These are phyloP conservation scores for Platycheirus albimanus DNA, from an alignment of 2,888 invertebrate genomes.

Conservation along the genomic window DNA sequence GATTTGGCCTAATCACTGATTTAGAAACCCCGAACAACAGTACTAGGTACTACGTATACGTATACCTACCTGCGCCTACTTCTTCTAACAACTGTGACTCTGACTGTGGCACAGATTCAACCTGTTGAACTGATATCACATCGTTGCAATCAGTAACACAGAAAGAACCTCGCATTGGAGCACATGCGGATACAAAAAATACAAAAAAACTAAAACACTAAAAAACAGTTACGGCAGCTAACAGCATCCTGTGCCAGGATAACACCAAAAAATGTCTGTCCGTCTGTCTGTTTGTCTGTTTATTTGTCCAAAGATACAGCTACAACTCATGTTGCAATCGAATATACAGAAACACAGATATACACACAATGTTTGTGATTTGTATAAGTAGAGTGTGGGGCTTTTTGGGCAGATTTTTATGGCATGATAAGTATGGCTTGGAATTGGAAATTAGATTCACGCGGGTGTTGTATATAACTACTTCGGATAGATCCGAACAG, in stretches of 20 bases:
- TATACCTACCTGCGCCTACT: not conserved
- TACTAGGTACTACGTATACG: too few species aligned
- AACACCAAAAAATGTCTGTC: constrained; percentile 63
- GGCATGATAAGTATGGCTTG: constrained; percentile 44
- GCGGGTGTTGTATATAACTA: constrained; percentile 53
- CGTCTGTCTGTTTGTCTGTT: constrained; percentile 67
- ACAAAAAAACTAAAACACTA: too few species aligned
- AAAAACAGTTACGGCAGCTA: constrained; percentile 28
- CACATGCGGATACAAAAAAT: not conserved
- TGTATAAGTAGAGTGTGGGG: constrained; percentile 54
- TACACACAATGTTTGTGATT: constrained; percentile 48
- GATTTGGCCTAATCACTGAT: constrained; percentile 69
- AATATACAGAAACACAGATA: too few species aligned
- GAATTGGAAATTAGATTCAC: constrained; percentile 43
- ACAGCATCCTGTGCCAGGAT: constrained; percentile 67
- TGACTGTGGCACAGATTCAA: constrained; percentile 50
- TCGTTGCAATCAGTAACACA: constrained; percentile 65
- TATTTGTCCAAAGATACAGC: constrained; percentile 37
- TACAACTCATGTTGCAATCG: constrained; percentile 64
- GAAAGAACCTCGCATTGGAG: constrained; percentile 37
- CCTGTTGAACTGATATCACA: constrained; percentile 70
- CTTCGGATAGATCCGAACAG: not conserved
- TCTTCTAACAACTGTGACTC: not conserved
- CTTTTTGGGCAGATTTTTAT: constrained; percentile 61
- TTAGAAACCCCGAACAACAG: constrained; percentile 28